Evolutionary conservation across 1,140 invertebrate species (phyloP).

Genomic region (Drosophila micromelanica): DNA sequence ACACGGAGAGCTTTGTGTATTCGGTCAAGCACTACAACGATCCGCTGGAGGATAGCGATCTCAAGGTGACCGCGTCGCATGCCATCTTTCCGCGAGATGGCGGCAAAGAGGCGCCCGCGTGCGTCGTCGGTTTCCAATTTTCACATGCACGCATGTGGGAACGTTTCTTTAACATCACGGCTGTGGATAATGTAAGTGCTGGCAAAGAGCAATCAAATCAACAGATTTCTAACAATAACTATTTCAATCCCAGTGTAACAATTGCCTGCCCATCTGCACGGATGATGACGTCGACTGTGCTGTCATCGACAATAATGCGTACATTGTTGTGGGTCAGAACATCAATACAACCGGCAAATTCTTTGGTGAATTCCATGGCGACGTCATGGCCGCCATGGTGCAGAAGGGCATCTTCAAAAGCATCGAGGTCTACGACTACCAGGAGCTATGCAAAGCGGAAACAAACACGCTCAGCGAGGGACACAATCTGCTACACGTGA

Average conservation of each 20-base stretch:
- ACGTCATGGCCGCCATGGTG: constrained; percentile 92
- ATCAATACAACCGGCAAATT: constrained; percentile 90
- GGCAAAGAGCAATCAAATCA: no score
- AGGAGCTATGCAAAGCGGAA: constrained; percentile 88
- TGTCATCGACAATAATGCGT: constrained; percentile 95
- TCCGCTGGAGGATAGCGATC: constrained; percentile 86
- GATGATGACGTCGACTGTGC: constrained; percentile 90
- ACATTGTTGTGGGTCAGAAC: constrained; percentile 91
- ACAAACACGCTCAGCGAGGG: constrained; percentile 49
- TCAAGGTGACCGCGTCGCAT: constrained; percentile 91
- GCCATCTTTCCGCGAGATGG: constrained; percentile 93
- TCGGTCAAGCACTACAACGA: constrained; percentile 90
- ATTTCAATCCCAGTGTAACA: constrained; percentile 75
- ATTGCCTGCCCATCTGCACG: constrained; percentile 86
- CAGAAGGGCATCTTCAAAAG: constrained; percentile 90
- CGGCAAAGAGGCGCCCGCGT: constrained; percentile 91
- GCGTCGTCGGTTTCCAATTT: constrained; percentile 94
- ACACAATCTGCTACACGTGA: constrained; percentile 66
- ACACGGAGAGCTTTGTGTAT: constrained; percentile 90
- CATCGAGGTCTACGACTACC: constrained; percentile 93
- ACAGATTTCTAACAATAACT: not conserved
- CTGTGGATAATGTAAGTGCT: constrained; percentile 78
- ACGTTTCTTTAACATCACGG: constrained; percentile 90
- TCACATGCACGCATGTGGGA: constrained; percentile 88
- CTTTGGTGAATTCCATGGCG: constrained; percentile 93